Base-by-base conservation (phyloP, 2,888 invertebrate species). In the Pecten maximus region DNA sequence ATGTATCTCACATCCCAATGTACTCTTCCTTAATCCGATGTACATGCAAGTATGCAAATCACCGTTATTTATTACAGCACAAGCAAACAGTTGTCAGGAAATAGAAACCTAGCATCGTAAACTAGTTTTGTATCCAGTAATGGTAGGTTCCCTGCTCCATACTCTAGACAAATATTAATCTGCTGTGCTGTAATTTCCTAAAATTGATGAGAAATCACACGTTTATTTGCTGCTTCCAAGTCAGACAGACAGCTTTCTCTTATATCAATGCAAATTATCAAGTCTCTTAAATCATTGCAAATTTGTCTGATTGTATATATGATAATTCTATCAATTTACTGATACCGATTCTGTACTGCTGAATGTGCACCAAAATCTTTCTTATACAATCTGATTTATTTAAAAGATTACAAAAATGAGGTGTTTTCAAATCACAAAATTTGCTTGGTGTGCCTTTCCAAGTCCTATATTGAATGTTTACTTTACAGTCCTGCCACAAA, bases 51-150 rank as follows among this genome's bases (percentile, higher is more conserved):
- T 74, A 74, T 74, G 74, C 23, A 74, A 74, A 74, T 10, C 35
- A 74, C 28, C 35, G 74, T 74, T 74, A 74, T 74, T 74, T 74
- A 74, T 74, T 74, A 74, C 74, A 35, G 74, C 74, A 74, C 8
- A 0, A 28, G 28, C 10, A 35, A 74, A 15, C 74, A 6, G 35
- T 74, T 74, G 74, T 74, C 74, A 74, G 74, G 35, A 74, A 74
- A 74, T 35, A 74, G 28, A 74, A 74, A 74, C 35, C 74, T 28
- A 10, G 16, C 74, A 54, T 74, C 35, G 74, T 74, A 74, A 74
- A 74, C 74, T 74, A 35, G 35, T 74, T 74, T 74, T 74, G 28
- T 74, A 35, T 0, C 74, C 74, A 28, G 0, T 28, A 74, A 35
- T 74, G 74, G 74, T 74, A 28, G 74, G 74, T 12, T 28, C 8